These are phyloP conservation scores for Notarius quadriscutis DNA, from an alignment of 2,113 vertebrate genomes.

Conservation along the genomic window DNA sequence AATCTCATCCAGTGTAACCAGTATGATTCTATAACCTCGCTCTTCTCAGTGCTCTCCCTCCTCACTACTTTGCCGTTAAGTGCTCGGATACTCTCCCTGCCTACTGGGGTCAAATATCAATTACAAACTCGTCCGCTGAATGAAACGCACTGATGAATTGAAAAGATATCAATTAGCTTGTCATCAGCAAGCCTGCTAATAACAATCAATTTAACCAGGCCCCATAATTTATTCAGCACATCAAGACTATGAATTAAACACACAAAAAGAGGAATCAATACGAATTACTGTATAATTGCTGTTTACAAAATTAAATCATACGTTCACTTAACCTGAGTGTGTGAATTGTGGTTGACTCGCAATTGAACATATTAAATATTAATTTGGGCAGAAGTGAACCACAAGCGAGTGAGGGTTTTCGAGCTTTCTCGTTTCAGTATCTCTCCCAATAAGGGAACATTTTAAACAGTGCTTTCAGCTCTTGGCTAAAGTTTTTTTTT, in stretches of 20 bases:
- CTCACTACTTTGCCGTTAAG: slow-evolving; percentile 14
- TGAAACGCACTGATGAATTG: slow-evolving; percentile 46
- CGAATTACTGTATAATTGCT: slow-evolving; percentile 46
- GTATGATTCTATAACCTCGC: neutral
- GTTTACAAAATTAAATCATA: slow-evolving; percentile 51
- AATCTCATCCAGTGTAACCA: neutral
- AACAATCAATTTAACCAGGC: slow-evolving; percentile 57
- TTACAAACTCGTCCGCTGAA: slow-evolving; percentile 45
- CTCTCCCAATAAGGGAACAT: neutral
- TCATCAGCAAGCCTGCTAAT: slow-evolving; percentile 55
- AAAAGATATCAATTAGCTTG: slow-evolving; percentile 58
- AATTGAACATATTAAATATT: slow-evolving; percentile 44
- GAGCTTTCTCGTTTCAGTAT: neutral
- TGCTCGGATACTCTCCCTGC: slow-evolving; percentile 22
- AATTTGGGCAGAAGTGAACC: slow-evolving; percentile 20
- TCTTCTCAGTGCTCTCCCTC: neutral
- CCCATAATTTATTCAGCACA: slow-evolving; percentile 53
- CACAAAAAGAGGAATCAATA: slow-evolving; percentile 38
- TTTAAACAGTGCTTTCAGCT: slow-evolving; percentile 20
- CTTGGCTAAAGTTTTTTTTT: slow-evolving; percentile 34
- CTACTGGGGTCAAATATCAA: slow-evolving; percentile 47
- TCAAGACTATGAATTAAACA: slow-evolving; percentile 44
- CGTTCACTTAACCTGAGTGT: slow-evolving; percentile 50
- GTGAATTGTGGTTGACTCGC: slow-evolving; percentile 36
- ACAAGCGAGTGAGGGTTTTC: neutral